A percentile compares a stretch with the other conserved stretches of the same genome.
phyloP scores from a whole-genome alignment of 2,888 invertebrate species.

The Habrosyne pyritoides region DNA sequence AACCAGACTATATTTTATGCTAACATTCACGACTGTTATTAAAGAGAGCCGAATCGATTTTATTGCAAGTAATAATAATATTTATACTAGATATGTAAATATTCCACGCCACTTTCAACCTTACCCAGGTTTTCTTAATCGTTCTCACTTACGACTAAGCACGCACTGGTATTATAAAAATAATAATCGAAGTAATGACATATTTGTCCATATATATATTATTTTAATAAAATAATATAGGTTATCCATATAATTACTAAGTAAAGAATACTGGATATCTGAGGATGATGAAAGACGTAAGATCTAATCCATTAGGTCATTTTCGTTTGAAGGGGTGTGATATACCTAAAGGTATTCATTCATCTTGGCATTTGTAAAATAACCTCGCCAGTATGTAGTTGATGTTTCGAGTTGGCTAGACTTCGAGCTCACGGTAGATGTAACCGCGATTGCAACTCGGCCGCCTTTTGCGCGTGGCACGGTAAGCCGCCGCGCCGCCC shows the following conservation, averaged over 20 bases:
- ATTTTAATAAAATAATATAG: too few relatives aligned
- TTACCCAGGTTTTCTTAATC: not conserved
- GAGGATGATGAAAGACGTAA: not conserved
- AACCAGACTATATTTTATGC: too few relatives aligned
- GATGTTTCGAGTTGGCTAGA: constrained; percentile 21
- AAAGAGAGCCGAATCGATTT: too few relatives aligned
- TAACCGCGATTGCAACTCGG: constrained; percentile 47
- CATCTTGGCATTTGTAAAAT: constrained; percentile 5
- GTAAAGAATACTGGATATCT: not conserved
- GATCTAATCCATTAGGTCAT: not conserved
- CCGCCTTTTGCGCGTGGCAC: constrained; percentile 44
- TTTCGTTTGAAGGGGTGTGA: not conserved
- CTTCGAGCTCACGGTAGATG: constrained; percentile 39
- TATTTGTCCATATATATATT: too few relatives aligned
- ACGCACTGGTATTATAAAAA: not conserved
- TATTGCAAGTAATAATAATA: too few relatives aligned
- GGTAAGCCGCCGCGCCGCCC: constrained; percentile 34
- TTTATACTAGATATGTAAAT: too few relatives aligned
- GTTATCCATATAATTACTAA: too few relatives aligned
- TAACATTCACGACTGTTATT: too few relatives aligned
- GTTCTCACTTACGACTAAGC: not conserved
- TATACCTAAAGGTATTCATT: not conserved
- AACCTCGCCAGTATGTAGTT: constrained; percentile 10
- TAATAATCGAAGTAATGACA: too few relatives aligned
- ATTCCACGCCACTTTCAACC: too few relatives aligned